Base-by-base conservation (phyloP, 2,797 vertebrate genomes). In the Poliocrania exsul region DNA sequence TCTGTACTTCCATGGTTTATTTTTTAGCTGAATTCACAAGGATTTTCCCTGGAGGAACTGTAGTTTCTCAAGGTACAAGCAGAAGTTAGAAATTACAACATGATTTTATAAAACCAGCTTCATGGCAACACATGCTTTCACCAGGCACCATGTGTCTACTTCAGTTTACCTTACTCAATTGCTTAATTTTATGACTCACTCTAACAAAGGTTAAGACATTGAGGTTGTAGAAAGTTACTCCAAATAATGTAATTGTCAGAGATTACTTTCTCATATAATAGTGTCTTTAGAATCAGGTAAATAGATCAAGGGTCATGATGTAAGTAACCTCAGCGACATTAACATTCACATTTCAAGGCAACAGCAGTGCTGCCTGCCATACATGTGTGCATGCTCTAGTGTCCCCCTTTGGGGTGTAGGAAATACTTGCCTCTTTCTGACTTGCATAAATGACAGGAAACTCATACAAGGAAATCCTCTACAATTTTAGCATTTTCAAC, bases 401-500 rank as follows among this genome's bases (percentile, higher is more conserved):
- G 33, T 50, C 62, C 81, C 24, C 29, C 49, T 71, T 89, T 61
- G 20, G 40, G 50, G 47, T 80, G 10, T 6, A 67, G 60, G 46
- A 84, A 87, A 77, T 78, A n/a, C 33, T 84, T 77, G 42, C 14
- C 46, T 79, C 38, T 35, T 81, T 84, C 61, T 92, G 51, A 67
- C 86, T 78, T 86, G 40, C 44, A 44, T 51, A 90, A 96, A 92
- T 81, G 35, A 49, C 91, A 93, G 88, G 91, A 96, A 97, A 78
- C 21, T 61, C 50, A 47, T 53, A 31, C 0, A 1, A 94, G 92
- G 86, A 96, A 95, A 94, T 94, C 69, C 88, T 88, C 51, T 62
- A 46, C 49, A 64, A 18, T 33, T 35, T 57, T 79, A 81, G 33
- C 19, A 31, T 58, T 92, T 95, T 72, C 70, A 42, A 82, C 65